Conservation (phyloP, 2,113 vertebrate genomes). For the Rutilus rutilus region DNA sequence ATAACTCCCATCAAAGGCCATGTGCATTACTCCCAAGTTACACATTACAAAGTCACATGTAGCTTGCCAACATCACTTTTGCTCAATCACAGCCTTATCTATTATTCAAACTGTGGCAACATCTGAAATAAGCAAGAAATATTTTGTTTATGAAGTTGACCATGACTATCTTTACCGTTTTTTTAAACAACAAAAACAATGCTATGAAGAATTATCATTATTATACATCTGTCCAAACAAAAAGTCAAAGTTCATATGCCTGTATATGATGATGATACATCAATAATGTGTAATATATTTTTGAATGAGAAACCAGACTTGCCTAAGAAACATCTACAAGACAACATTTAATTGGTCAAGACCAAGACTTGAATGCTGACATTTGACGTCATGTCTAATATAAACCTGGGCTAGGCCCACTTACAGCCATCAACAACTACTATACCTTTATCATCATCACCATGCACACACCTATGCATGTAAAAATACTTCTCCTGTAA, state of each 20-base stretch:
- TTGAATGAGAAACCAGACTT: background rate
- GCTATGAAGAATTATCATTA: background rate
- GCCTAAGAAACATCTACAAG: background rate
- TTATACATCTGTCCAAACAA: background rate
- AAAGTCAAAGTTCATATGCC: background rate
- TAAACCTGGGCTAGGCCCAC: background rate
- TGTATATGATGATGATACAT: background rate
- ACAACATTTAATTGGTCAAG: background rate
- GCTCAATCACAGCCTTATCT: conserved; percentile 5
- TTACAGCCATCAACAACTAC: background rate
- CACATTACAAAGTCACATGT: conserved; percentile 51
- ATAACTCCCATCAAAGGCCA: conserved; percentile 46
- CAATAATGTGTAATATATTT: background rate
- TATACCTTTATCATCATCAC: background rate
- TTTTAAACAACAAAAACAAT: background rate
- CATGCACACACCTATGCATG: background rate
- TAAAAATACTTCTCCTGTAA: background rate
- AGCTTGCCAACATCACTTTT: background rate
- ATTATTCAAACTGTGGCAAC: background rate
- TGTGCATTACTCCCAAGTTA: conserved; percentile 48
- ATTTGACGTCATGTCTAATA: background rate
- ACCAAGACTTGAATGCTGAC: background rate
- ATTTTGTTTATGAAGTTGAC: background rate
- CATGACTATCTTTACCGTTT: background rate
- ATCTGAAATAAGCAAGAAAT: background rate